A percentile compares a stretch with the other conserved stretches of the same genome.
Evolutionary conservation across 2,797 vertebrate genomes (phyloP).

Genomic region (Pantherophis alleghaniensis): DNA sequence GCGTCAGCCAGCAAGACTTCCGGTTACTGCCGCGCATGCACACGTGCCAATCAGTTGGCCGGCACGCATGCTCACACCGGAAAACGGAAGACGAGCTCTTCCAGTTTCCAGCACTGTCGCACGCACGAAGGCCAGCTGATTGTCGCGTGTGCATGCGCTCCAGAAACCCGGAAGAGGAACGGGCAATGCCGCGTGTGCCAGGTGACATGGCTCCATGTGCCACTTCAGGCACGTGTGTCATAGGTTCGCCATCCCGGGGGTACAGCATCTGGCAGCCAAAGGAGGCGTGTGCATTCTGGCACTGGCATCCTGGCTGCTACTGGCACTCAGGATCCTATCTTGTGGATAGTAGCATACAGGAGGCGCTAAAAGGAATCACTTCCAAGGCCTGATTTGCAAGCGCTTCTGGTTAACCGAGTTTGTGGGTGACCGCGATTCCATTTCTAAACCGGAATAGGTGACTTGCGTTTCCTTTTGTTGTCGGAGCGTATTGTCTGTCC

Average conservation of each 20-base stretch:
- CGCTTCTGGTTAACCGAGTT: not conserved
- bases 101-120: no score
- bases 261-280: not conserved
- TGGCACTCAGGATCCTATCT: not conserved
- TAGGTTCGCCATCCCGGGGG: not conserved
- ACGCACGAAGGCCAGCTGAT: no score
- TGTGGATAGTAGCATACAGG: not conserved
- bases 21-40: no score
- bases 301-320: not conserved
- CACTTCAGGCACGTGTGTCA: no score
- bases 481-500: not conserved
- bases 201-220: no score
- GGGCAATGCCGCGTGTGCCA: no score
- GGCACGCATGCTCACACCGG: no score
- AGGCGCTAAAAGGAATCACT: not conserved
- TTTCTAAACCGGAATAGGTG: not conserved
- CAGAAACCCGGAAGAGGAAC: no score
- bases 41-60: no score
- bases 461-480: not conserved
- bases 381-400: slow-evolving; percentile 22
- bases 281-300: not conserved
- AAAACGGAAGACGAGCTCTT: no score
- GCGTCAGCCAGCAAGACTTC: no score
- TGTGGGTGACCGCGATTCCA: slow-evolving; percentile 9
- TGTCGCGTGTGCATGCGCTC: accelerated